phyloP scores from a whole-genome alignment of 2,888 invertebrate species.

The Nomada ferruginata region DNA sequence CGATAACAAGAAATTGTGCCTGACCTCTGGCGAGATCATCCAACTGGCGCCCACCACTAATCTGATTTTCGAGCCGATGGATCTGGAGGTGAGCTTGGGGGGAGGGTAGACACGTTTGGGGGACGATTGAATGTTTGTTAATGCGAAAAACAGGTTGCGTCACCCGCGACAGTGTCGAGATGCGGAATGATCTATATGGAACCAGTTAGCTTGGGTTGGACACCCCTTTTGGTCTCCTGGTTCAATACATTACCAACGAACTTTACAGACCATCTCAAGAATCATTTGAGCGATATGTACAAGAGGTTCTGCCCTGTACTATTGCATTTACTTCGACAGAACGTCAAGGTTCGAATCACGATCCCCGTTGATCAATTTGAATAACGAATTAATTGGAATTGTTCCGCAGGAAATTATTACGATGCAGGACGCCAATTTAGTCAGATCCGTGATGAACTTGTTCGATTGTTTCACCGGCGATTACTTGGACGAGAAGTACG shows the following conservation, averaged over 20 bases:
- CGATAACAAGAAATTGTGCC: slow-evolving; percentile 97
- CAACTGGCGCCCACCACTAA: slow-evolving; percentile 95
- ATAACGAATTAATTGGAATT: neutral
- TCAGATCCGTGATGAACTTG: slow-evolving; percentile 92
- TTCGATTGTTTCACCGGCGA: slow-evolving; percentile 96
- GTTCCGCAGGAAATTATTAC: slow-evolving; percentile 90
- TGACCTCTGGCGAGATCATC: slow-evolving; percentile 99
- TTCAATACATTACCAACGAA: slow-evolving; percentile 90
- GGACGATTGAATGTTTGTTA: neutral
- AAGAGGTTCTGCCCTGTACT: slow-evolving; percentile 92
- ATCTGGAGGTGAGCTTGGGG: slow-evolving; percentile 87
- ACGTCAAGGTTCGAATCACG: slow-evolving; percentile 86
- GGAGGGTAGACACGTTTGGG: too few species aligned
- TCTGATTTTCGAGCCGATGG: slow-evolving; percentile 97
- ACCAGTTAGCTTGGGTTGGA: slow-evolving; percentile 95
- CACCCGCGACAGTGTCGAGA: slow-evolving; percentile 96
- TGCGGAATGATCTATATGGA: slow-evolving; percentile 99
- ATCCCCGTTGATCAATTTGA: slow-evolving; percentile 32
- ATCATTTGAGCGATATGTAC: slow-evolving; percentile 89
- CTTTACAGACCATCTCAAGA: slow-evolving; percentile 89
- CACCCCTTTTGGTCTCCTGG: slow-evolving; percentile 94
- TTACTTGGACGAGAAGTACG: slow-evolving; percentile 90
- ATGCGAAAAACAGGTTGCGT: slow-evolving; percentile 87
- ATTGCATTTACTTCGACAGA: slow-evolving; percentile 90
- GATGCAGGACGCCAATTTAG: slow-evolving; percentile 93